These are phyloP conservation scores for Tetropium fuscum DNA, from an alignment of 2,888 invertebrate species.

Conservation along the genomic window DNA sequence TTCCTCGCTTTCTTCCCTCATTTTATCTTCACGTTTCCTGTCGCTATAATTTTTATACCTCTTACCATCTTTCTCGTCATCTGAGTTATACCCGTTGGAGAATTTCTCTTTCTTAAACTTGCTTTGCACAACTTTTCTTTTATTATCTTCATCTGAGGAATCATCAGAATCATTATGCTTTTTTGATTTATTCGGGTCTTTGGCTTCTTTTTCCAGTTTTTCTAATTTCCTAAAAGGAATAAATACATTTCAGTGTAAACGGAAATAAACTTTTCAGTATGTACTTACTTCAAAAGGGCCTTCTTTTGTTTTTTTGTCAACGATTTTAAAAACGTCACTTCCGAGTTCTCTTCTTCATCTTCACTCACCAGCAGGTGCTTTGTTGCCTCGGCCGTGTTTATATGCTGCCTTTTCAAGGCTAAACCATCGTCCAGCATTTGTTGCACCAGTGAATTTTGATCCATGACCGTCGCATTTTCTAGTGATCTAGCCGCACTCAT, in stretches of 20 bases:
- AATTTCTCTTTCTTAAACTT: slow-evolving; percentile 37
- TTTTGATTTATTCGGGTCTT: slow-evolving; percentile 38
- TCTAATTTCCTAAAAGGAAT: slow-evolving; percentile 49
- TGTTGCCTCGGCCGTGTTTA: slow-evolving; percentile 68
- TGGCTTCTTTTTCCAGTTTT: slow-evolving; percentile 46
- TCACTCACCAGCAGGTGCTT: slow-evolving; percentile 73
- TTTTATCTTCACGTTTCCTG: slow-evolving; percentile 56
- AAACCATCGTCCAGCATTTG: slow-evolving; percentile 95
- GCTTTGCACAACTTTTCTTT: slow-evolving; percentile 32
- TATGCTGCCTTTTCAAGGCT: slow-evolving; percentile 84
- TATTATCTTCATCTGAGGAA: slow-evolving; percentile 29
- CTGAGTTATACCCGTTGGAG: slow-evolving; percentile 26
- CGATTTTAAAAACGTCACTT: slow-evolving; percentile 85
- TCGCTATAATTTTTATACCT: slow-evolving; percentile 38
- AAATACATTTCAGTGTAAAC: slow-evolving; percentile 23
- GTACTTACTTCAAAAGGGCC: slow-evolving; percentile 82
- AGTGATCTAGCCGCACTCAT: slow-evolving; percentile 85
- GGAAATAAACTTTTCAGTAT: too few relatives aligned
- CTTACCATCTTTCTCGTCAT: slow-evolving; percentile 39
- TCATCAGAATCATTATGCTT: slow-evolving; percentile 37
- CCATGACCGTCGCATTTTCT: slow-evolving; percentile 73
- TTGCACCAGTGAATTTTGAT: slow-evolving; percentile 81
- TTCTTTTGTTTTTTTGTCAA: slow-evolving; percentile 90
- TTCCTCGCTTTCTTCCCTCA: slow-evolving; percentile 40
- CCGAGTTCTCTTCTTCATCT: slow-evolving; percentile 71